phyloP scores from a whole-genome alignment of 2,113 vertebrate species.

The Pangasianodon hypophthalmus region DNA sequence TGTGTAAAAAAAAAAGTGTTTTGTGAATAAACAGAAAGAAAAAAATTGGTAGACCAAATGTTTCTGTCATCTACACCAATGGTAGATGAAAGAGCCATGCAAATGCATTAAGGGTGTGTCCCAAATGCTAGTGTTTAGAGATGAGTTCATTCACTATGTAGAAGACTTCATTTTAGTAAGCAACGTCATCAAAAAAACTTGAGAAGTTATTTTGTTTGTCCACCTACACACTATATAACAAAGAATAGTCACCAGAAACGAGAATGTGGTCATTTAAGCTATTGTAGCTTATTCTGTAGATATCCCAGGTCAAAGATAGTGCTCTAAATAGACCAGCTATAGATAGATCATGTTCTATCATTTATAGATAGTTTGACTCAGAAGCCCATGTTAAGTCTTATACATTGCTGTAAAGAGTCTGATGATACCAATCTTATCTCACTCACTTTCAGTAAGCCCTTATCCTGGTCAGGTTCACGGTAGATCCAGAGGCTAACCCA shows the following conservation, averaged over 20 bases:
- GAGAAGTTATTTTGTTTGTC: background rate
- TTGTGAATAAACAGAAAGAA: slow-evolving; percentile 16
- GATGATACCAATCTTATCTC: background rate
- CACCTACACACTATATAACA: background rate
- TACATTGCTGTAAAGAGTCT: background rate
- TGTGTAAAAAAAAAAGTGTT: background rate
- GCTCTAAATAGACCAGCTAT: background rate
- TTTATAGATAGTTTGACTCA: background rate
- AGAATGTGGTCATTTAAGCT: background rate
- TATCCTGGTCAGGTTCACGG: background rate
- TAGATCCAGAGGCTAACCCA: background rate
- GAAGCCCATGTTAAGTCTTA: background rate
- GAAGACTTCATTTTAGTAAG: background rate
- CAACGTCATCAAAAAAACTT: background rate
- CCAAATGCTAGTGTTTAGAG: background rate
- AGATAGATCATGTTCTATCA: background rate
- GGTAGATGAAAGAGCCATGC: background rate
- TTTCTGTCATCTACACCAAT: background rate
- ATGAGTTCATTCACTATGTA: background rate
- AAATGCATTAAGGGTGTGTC: background rate
- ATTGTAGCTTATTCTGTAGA: background rate
- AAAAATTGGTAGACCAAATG: background rate
- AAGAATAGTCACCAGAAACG: background rate
- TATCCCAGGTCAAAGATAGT: background rate
- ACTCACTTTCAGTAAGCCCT: background rate